Conservation (phyloP, 2,113 vertebrate species). For the Rhinopithecus roxellana region DNA sequence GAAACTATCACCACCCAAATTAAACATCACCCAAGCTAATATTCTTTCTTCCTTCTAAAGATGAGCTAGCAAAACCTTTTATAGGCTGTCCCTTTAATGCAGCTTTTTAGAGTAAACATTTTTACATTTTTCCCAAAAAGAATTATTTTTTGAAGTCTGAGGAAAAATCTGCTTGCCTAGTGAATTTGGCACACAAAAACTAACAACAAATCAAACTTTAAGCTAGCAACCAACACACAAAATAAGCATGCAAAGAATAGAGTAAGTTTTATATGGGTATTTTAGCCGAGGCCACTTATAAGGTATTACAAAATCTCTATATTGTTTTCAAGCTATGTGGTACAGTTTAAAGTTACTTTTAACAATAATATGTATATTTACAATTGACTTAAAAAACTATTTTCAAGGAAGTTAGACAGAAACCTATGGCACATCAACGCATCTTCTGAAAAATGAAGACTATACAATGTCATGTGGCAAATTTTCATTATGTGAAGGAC, state of each 20-base stretch:
- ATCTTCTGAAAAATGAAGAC: slow-evolving; percentile 80
- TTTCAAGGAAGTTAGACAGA: slow-evolving; percentile 77
- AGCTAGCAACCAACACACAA: slow-evolving; percentile 72
- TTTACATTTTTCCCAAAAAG: slow-evolving; percentile 61
- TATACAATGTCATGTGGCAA: slow-evolving; percentile 68
- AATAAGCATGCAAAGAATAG: slow-evolving; percentile 78
- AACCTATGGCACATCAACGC: slow-evolving; percentile 83
- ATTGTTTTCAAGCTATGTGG: slow-evolving; percentile 67
- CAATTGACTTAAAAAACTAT: slow-evolving; percentile 83
- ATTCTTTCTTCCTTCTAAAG: slow-evolving; percentile 58
- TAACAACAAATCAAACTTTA: slow-evolving; percentile 73
- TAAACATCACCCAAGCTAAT: slow-evolving; percentile 37
- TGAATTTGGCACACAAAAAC: slow-evolving; percentile 65
- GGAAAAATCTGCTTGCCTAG: slow-evolving; percentile 63
- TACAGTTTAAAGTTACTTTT: slow-evolving; percentile 76
- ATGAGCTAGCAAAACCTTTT: slow-evolving; percentile 39
- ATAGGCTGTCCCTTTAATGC: slow-evolving; percentile 43
- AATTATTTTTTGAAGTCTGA: slow-evolving; percentile 50
- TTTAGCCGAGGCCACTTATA: slow-evolving; percentile 72
- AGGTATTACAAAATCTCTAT: slow-evolving; percentile 68
- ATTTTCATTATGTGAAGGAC: slow-evolving; percentile 65
- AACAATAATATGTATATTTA: slow-evolving; percentile 82
- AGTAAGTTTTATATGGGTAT: slow-evolving; percentile 58
- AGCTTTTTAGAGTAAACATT: slow-evolving; percentile 52
- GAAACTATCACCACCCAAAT: slow-evolving; percentile 31